Evolutionary conservation across 2,113 vertebrate species (phyloP).

Genomic region (Hiodon tergisus): DNA sequence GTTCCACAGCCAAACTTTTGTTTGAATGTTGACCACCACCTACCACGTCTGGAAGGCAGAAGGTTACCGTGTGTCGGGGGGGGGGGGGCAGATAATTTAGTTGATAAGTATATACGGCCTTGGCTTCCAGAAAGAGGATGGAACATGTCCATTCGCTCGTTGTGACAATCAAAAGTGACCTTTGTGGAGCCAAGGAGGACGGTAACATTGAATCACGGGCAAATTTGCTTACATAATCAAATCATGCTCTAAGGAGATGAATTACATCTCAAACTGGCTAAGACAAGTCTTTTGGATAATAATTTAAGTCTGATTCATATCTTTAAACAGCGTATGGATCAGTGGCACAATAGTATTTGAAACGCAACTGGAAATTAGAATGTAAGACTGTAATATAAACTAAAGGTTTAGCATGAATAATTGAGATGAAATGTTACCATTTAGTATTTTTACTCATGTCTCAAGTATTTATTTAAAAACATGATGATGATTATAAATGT

Average conservation of each 20-base stretch:
- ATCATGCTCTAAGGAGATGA: conserved; percentile 66
- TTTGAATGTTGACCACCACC: too few species aligned
- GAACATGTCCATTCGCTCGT: conserved; percentile 49
- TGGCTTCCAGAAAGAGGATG: conserved; percentile 35
- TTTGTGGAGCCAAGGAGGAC: conserved; percentile 70
- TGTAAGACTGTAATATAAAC: background rate
- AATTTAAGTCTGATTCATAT: conserved; percentile 67
- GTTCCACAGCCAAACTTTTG: too few species aligned
- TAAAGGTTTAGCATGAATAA: too few species aligned
- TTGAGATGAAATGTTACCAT: too few species aligned
- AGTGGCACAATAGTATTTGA: background rate
- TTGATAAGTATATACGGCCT: conserved; percentile 30
- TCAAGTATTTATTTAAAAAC: too few species aligned
- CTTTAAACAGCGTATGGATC: conserved; percentile 54
- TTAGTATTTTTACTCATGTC: too few species aligned
- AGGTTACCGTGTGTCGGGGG: conserved; percentile 14
- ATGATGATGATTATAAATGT: too few species aligned
- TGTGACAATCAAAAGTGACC: conserved; percentile 61
- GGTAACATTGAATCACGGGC: conserved; percentile 67
- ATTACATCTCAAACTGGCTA: conserved; percentile 61
- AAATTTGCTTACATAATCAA: conserved; percentile 70
- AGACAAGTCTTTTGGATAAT: conserved; percentile 69
- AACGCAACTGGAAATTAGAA: background rate
- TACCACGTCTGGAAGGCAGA: background rate
- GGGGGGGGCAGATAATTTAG: conserved; percentile 27